Evolutionary conservation across 1,140 invertebrate genomes (phyloP).

Genomic region (Drosophila asahinai): DNA sequence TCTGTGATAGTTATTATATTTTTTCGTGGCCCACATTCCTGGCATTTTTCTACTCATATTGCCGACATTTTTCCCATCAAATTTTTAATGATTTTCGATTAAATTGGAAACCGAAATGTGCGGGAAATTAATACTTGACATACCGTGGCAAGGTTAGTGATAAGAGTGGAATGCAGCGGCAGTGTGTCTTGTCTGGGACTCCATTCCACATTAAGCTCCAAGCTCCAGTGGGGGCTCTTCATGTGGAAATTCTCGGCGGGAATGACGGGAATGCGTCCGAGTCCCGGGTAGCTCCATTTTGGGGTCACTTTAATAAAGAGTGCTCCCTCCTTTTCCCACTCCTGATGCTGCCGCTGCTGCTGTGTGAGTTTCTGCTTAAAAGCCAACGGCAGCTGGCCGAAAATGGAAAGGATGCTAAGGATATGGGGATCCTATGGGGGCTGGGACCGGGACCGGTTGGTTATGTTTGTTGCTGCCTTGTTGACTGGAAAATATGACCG

Average conservation of each 20-base stretch:
- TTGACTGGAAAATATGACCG: constrained; percentile 81
- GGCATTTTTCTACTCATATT: background rate
- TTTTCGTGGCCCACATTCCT: background rate
- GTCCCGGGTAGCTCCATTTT: constrained; percentile 54
- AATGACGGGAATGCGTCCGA: constrained; percentile 31
- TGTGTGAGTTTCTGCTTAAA: constrained; percentile 76
- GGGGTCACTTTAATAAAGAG: constrained; percentile 77
- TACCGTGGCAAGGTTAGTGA: constrained; percentile 6
- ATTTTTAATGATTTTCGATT: constrained; percentile 15
- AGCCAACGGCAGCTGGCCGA: constrained; percentile 58
- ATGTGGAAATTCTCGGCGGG: constrained; percentile 23
- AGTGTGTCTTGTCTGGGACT: constrained; percentile 10
- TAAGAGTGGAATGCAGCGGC: constrained; percentile 11
- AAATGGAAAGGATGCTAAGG: constrained; percentile 31
- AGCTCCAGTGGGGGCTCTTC: background rate
- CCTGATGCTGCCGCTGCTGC: constrained; percentile 18
- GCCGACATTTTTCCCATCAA: background rate
- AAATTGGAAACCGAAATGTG: constrained; percentile 1
- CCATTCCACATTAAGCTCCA: constrained; percentile 6
- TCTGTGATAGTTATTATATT: background rate
- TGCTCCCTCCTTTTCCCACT: constrained; percentile 13
- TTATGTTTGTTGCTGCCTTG: constrained; percentile 78
- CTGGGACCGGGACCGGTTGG: background rate
- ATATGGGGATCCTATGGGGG: constrained; percentile 7
- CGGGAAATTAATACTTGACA: constrained; percentile 27